Base-by-base conservation (phyloP, 2,113 vertebrate species). In the Galbula dea region DNA sequence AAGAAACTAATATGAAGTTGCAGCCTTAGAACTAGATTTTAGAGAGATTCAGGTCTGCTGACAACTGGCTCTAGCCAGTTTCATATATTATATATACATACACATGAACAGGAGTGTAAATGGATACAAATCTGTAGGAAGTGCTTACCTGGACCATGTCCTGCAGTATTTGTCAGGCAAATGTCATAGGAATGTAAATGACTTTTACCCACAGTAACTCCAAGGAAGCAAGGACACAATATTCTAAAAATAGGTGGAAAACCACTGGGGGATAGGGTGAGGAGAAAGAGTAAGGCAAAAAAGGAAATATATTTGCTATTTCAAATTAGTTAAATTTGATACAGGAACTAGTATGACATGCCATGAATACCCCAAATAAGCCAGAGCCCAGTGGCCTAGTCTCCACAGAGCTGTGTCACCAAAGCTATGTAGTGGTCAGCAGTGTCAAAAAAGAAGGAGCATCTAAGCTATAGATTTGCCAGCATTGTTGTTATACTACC, bases 161-260 rank as follows among this genome's bases (percentile, higher is more conserved):
- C 69, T 67, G 39, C 74, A 79, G 43, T 19, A 57, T 39, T 68
- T 75, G 62, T 52, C 52, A 45, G 43, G 23, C 18, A 78, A 58
- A 84, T 24, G 78, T 91, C 62, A 45, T 11, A 57, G 37, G 14
- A 81, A 83, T 21, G 11, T 0, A 57, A 69, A 20, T 45, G 27
- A 82, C 76, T 83, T 89, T 83, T 89, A 89, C 23, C n/a, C 22
- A 18, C 79, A 73, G 72, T 36, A 66, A 13, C 15, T 72, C 23
- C 61, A 45, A 49, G 23, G 23, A 79, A 41, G 16, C 22, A 89
- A 82, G 32, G 49, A 61, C 34, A 39, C 7, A 22, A 8, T 84
- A 93, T 73, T 84, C 86, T 75, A 90, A 96, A 95, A 94, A 88
- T 48, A 92, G 51, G 74, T 85, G 74, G 81, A 37, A 51, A 51